phyloP scores from a whole-genome alignment of 2,113 vertebrate genomes.

The Fulmarus glacialis region DNA sequence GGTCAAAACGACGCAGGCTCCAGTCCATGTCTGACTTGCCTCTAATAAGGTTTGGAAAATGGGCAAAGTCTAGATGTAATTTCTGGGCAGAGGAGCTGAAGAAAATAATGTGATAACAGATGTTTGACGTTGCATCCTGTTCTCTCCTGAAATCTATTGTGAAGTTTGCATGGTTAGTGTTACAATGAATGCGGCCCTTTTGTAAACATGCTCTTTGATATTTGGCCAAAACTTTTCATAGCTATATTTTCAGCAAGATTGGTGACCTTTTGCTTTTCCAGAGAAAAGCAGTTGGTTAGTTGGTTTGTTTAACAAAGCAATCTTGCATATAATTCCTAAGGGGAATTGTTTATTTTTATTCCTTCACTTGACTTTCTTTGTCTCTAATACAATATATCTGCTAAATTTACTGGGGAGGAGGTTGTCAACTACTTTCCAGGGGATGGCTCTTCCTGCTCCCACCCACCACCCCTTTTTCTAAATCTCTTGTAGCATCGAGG shows the following conservation, averaged over 20 bases:
- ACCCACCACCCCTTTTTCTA: not conserved
- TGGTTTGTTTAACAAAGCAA: conserved; percentile 20
- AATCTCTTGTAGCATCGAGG: not conserved
- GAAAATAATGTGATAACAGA: conserved; percentile 20
- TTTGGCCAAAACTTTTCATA: conserved; percentile 43
- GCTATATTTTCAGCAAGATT: conserved; percentile 9
- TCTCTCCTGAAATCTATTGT: conserved; percentile 40
- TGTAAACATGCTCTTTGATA: conserved; percentile 35
- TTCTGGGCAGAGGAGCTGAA: conserved; percentile 33
- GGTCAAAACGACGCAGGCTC: not conserved
- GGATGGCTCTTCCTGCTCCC: not conserved
- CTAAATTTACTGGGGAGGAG: not conserved
- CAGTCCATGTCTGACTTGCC: not conserved
- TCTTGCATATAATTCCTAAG: conserved; percentile 12
- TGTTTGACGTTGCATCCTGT: conserved; percentile 37
- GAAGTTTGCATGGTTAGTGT: conserved; percentile 19
- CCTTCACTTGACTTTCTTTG: conserved; percentile 13
- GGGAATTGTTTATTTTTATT: conserved; percentile 40
- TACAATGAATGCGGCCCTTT: not conserved
- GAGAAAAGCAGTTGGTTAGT: not conserved
- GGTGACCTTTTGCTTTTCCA: conserved; percentile 48
- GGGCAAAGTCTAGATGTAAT: not conserved
- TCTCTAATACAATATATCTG: not conserved
- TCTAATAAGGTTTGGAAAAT: not conserved
- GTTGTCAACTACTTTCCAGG: not conserved